phyloP scores from a whole-genome alignment of 2,113 vertebrate genomes.

The Chinchilla lanigera region DNA sequence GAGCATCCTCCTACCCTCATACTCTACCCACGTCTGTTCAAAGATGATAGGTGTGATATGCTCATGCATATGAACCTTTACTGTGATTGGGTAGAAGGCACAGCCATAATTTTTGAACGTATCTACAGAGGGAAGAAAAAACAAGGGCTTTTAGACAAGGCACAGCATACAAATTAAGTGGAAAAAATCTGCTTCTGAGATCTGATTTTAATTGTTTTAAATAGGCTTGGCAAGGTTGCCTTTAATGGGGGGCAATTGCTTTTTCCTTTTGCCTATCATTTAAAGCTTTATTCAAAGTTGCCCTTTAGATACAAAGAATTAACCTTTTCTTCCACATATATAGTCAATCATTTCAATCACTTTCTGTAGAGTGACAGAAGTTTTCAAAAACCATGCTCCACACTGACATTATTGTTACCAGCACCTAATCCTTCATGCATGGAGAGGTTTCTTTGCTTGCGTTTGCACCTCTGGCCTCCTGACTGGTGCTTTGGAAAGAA shows the following conservation, averaged over 20 bases:
- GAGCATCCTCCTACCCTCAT: not conserved
- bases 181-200: not conserved
- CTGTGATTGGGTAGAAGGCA: not conserved
- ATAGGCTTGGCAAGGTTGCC: not conserved
- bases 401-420: not conserved
- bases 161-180: not conserved
- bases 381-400: not conserved
- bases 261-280: not conserved
- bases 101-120: not conserved
- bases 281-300: not conserved
- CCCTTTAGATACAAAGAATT: conserved; percentile 29
- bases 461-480: not conserved
- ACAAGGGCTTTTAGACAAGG: not conserved
- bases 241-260: not conserved
- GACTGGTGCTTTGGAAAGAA: not conserved
- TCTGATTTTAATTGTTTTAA: not conserved
- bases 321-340: conserved; percentile 18
- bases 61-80: not conserved
- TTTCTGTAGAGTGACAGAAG: not conserved
- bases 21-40: not conserved
- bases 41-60: not conserved
- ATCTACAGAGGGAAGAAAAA: not conserved
- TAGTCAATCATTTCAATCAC: not conserved
- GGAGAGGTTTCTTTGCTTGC: not conserved
- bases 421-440: not conserved